Conservation (phyloP, 2,113 vertebrate species). For the Neotoma lepida region DNA sequence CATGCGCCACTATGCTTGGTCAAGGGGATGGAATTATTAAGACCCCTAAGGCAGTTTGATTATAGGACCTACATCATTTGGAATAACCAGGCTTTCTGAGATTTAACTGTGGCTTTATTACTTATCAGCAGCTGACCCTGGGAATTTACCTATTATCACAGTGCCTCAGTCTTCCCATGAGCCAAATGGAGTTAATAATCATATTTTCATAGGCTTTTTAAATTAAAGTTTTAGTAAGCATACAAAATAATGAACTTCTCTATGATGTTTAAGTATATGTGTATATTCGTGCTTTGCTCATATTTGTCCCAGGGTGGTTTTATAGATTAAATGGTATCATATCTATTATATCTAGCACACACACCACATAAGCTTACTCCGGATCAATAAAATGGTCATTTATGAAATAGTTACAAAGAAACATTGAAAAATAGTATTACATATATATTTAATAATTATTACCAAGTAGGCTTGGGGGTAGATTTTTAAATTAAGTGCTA, state of each 20-base stretch:
- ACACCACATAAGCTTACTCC: neutral
- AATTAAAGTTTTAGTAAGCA: neutral
- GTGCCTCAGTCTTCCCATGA: neutral
- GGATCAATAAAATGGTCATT: neutral
- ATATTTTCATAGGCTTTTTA: neutral
- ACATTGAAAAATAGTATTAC: neutral
- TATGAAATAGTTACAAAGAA: neutral
- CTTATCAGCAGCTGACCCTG: neutral
- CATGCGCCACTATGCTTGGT: neutral
- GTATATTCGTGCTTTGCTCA: neutral
- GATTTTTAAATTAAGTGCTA: neutral
- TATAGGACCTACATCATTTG: neutral
- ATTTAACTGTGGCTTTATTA: neutral
- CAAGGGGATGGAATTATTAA: neutral
- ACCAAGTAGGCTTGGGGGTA: neutral
- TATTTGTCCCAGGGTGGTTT: neutral
- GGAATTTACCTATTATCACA: neutral
- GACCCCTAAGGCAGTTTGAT: neutral
- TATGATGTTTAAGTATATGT: neutral
- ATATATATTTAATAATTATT: neutral
- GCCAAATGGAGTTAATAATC: constrained; percentile 5
- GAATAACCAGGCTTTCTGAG: neutral
- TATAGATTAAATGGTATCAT: constrained; percentile 20
- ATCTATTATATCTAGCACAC: neutral
- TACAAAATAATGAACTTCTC: neutral